phyloP scores from a whole-genome alignment of 2,113 vertebrate genomes.

The Cynoglossus semilaevis region DNA sequence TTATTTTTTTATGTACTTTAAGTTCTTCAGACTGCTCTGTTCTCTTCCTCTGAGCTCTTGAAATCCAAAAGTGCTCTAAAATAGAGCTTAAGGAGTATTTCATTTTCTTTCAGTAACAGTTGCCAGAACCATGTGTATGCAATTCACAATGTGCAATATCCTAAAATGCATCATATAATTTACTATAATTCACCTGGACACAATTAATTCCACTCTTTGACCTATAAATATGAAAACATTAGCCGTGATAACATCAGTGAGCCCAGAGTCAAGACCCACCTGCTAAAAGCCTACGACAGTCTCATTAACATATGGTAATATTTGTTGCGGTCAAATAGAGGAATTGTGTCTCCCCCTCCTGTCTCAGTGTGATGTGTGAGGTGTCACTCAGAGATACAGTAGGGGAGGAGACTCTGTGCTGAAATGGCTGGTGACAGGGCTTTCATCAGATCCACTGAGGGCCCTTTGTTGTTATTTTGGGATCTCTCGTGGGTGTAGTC shows the following conservation, averaged over 20 bases:
- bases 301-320: constrained; percentile 47
- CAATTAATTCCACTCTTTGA: neutral
- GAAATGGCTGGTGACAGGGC: constrained; percentile 69
- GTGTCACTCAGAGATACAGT: constrained; percentile 63
- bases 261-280: constrained; percentile 6
- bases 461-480: constrained; percentile 76
- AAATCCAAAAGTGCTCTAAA: no score
- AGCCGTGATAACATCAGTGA: neutral
- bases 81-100: no score
- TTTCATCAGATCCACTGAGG: constrained; percentile 73
- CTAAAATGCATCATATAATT: no score
- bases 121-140: no score
- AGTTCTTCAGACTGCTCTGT: no score
- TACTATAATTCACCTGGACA: neutral
- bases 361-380: constrained; percentile 48
- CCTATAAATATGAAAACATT: neutral
- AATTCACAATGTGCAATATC: no score
- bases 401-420: constrained; percentile 56
- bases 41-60: no score
- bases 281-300: constrained; percentile 12
- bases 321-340: constrained; percentile 57
- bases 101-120: no score
- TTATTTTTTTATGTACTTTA: no score
- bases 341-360: constrained; percentile 33
- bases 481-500: constrained; percentile 69